Conservation (phyloP, 1,140 invertebrate species). For the Lutraria rhynchaena region DNA sequence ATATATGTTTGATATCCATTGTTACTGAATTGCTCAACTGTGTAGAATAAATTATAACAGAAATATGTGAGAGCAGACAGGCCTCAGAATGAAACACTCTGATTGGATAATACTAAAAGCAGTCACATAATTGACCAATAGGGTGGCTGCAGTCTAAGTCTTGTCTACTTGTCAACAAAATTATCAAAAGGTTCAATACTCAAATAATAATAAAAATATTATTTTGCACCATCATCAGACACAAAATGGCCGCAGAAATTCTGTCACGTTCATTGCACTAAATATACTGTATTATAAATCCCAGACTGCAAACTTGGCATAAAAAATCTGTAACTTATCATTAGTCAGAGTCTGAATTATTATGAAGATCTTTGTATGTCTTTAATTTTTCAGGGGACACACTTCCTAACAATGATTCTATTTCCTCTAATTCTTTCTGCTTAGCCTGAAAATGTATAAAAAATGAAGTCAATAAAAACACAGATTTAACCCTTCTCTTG, state of each 20-base stretch:
- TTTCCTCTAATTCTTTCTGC: conserved; percentile 71
- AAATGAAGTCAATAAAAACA: too few species aligned
- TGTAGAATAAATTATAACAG: too few species aligned
- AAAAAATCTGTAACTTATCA: neutral
- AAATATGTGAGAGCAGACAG: too few species aligned
- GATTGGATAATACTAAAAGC: too few species aligned
- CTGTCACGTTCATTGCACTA: neutral
- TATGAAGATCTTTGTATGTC: neutral
- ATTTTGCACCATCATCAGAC: neutral
- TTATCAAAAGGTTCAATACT: neutral
- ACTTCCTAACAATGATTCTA: conserved; percentile 65
- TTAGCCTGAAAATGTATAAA: conserved; percentile 71
- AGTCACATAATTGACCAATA: too few species aligned
- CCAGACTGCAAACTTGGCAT: neutral
- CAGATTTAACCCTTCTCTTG: too few species aligned
- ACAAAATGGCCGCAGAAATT: neutral
- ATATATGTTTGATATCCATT: too few species aligned
- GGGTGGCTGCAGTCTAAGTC: neutral
- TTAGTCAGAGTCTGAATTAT: conserved; percentile 14
- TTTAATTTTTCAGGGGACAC: conserved; percentile 33
- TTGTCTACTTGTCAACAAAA: neutral
- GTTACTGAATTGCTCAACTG: too few species aligned
- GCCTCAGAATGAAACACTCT: too few species aligned
- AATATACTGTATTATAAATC: neutral
- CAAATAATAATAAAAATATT: neutral